Evolutionary conservation across 2,797 vertebrate species (phyloP), one percentile per base, ranked within the genome.

Genomic region (Ptychobarbus kaznakovi): DNA sequence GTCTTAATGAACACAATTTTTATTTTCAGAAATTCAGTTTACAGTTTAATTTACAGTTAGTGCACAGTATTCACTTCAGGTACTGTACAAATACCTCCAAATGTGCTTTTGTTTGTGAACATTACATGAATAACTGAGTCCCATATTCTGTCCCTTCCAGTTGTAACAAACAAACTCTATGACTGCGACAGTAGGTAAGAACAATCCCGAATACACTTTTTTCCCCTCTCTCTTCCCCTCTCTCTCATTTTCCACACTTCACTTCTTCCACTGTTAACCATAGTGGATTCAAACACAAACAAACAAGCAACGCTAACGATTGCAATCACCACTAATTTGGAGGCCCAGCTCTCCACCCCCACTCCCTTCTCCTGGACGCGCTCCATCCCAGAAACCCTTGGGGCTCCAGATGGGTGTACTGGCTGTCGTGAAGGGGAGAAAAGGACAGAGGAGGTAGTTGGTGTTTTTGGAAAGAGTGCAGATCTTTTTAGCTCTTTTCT

Each of bases 261-360:
- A 87, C 63, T 84, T 89, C 51, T 81, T 73, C 82, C 77, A 69
- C 81, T 65, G 76, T 89, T 86, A 87, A 88, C 89, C 70, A 84
- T 84, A 63, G 78, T 84, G 79, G 86, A 87, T 86, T 86, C 77
- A 82, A 90, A 89, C 85, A 88, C 86, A 91, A 90, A 91, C 87
- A 90, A 88, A 87, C 90, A 88, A 80, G 86, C 84, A 86, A 77
- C 38, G 25, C 56, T 86, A 88, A 78, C 76, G 85, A 89, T 88
- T 74, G 51, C 82, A 90, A 90, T 90, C 87, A 86, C 83, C 79
- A 65, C 82, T 86, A 88, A 88, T 90, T 89, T 88, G 75, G 87
- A 89, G 88, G 89, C 89, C 87, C 56, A 73, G 49, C 86, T 63
- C 61, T 82, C 74, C 38, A 40, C 78, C 85, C 44, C 68, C 65